These are phyloP conservation scores for Drosophila quadrilineata DNA, from an alignment of 1,140 invertebrate species.

Conservation along the genomic window DNA sequence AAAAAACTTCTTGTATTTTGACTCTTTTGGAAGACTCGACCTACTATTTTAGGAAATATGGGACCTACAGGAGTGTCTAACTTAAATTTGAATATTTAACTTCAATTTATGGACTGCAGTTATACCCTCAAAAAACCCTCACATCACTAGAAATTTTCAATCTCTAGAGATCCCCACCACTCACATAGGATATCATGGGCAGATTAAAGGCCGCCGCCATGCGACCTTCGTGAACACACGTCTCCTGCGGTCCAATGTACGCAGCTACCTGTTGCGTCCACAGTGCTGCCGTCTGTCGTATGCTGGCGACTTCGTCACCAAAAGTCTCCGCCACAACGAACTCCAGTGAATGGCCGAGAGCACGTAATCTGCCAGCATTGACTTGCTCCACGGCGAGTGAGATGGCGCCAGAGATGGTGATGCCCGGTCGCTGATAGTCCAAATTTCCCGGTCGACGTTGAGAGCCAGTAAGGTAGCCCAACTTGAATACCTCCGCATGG, in stretches of 20 bases:
- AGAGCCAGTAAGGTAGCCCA: slow-evolving; percentile 91
- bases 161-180: too few relatives aligned
- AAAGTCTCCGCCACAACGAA: slow-evolving; percentile 95
- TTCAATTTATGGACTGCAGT: too few relatives aligned
- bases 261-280: slow-evolving; percentile 93
- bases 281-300: slow-evolving; percentile 91
- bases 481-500: slow-evolving; percentile 75
- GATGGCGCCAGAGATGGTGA: slow-evolving; percentile 88
- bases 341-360: slow-evolving; percentile 86
- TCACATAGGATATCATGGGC: slow-evolving; percentile 91
- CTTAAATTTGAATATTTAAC: too few relatives aligned
- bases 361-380: slow-evolving; percentile 84
- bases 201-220: slow-evolving; percentile 98
- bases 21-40: too few relatives aligned
- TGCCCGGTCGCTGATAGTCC: slow-evolving; percentile 88
- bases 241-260: slow-evolving; percentile 97
- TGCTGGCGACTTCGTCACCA: slow-evolving; percentile 93
- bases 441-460: slow-evolving; percentile 87
- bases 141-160: too few relatives aligned
- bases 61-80: too few relatives aligned
- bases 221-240: slow-evolving; percentile 95
- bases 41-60: too few relatives aligned
- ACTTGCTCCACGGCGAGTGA: slow-evolving; percentile 90
- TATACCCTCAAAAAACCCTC: too few relatives aligned
- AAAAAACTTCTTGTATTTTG: too few relatives aligned